phyloP scores from a whole-genome alignment of 1,140 invertebrate species.

The Sitobion miscanthi region DNA sequence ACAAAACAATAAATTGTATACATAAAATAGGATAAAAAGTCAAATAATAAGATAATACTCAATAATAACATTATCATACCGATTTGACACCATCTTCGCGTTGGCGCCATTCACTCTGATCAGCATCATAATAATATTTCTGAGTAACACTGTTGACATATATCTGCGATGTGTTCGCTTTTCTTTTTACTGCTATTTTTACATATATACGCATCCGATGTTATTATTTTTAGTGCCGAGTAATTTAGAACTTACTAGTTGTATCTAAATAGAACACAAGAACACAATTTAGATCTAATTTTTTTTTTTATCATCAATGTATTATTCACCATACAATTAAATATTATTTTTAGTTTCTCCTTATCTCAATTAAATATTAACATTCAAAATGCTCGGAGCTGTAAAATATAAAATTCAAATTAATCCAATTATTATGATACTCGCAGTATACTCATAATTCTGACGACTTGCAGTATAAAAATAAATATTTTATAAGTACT shows the following conservation, averaged over 20 bases:
- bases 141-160: background rate
- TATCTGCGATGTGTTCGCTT: background rate
- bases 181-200: conserved; percentile 2
- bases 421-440: conserved; percentile 3
- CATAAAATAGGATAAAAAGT: background rate
- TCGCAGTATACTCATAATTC: background rate
- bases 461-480: background rate
- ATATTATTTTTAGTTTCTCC: background rate
- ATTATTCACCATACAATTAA: conserved; percentile 9
- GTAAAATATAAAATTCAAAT: conserved; percentile 10
- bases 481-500: background rate
- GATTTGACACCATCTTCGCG: background rate
- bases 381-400: background rate
- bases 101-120: background rate
- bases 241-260: background rate
- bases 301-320: background rate
- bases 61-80: background rate
- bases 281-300: background rate
- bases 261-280: background rate
- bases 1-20: background rate
- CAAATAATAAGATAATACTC: too few relatives aligned
- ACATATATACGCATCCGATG: background rate
- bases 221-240: conserved; percentile 23
- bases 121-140: background rate
- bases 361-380: background rate